Percentiles rank a stretch among this genome's conserved stretches.
Conservation (phyloP, 2,888 invertebrate species). For the Nymphalis c-album region DNA sequence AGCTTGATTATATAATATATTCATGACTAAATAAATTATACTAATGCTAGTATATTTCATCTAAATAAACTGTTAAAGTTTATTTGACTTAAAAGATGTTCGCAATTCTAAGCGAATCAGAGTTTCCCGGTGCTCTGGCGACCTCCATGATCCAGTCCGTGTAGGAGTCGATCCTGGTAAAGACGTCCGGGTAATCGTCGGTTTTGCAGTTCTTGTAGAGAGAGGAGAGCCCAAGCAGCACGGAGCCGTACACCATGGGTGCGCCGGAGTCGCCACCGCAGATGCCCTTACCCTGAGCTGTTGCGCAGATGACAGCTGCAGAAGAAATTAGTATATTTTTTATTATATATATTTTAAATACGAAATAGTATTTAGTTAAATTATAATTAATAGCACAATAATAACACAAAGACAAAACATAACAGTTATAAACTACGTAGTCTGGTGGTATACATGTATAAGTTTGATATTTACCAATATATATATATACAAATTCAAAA, state of each 20-base stretch:
- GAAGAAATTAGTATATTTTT: slow-evolving; percentile 12
- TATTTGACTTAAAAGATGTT: not conserved
- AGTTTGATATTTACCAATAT: too few species aligned
- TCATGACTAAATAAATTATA: too few species aligned
- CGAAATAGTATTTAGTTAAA: too few species aligned
- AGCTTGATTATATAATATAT: too few species aligned
- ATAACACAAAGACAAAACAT: too few species aligned
- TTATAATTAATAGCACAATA: not conserved
- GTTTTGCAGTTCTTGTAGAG: slow-evolving; percentile 47
- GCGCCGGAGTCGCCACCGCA: slow-evolving; percentile 64
- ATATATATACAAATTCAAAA: too few species aligned
- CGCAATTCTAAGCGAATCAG: not conserved
- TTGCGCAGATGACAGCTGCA: slow-evolving; percentile 57
- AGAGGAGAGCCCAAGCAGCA: slow-evolving; percentile 52
- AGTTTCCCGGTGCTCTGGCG: slow-evolving; percentile 38
- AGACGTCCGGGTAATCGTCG: slow-evolving; percentile 51
- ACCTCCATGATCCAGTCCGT: slow-evolving; percentile 60
- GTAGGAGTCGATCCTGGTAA: slow-evolving; percentile 53
- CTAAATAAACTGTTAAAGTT: not conserved
- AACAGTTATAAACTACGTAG: too few species aligned
- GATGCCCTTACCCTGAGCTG: slow-evolving; percentile 46
- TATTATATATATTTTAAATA: not conserved
- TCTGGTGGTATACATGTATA: too few species aligned
- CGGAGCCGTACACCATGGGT: slow-evolving; percentile 51
- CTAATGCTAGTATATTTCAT: not conserved